A percentile compares a stretch with the other conserved stretches of the same genome.
These are phyloP conservation scores for human DNA, from an alignment of 2,113 vertebrate genomes.

Conservation along the genomic window GRCh38 chr3:57872501-57873000, in stretches of 20 bases:
- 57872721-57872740: not conserved
- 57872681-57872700: slow-evolving; percentile 40
- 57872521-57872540: too few species aligned
- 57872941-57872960: not conserved
- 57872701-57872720: slow-evolving; percentile 46
- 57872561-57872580: too few species aligned
- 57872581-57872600: too few species aligned
- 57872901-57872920: not conserved
- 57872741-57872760: not conserved
- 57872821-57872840: not conserved
- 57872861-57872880: not conserved
- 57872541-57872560: too few species aligned
- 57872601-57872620: too few species aligned
- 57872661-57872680: not conserved
- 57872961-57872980: not conserved
- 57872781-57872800: not conserved
- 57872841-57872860: not conserved
- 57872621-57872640: not conserved
- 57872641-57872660: not conserved
- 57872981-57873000: not conserved
- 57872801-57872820: not conserved
- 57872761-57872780: not conserved
- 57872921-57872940: not conserved
- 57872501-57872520: too few species aligned
- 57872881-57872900: not conserved